Evolutionary conservation across 2,113 vertebrate genomes (phyloP).

Genomic region (Ciconia boyciana): DNA sequence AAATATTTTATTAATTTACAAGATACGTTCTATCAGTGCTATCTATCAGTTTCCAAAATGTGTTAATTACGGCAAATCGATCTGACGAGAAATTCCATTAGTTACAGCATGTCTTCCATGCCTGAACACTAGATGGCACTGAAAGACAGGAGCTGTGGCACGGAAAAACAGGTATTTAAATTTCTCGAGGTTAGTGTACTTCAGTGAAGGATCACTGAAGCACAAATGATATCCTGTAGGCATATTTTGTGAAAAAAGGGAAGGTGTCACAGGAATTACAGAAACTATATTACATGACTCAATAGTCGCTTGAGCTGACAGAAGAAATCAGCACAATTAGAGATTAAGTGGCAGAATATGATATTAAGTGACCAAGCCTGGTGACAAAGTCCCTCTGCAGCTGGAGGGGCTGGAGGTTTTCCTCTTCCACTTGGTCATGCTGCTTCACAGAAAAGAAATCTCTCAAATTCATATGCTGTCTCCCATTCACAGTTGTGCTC

Average conservation of each 20-base stretch:
- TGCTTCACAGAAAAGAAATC: neutral
- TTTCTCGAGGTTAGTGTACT: neutral
- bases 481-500: accelerated
- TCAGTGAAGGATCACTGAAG: neutral
- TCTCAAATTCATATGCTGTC: neutral
- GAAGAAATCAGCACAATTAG: neutral
- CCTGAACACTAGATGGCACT: slow-evolving; percentile 25
- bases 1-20: neutral
- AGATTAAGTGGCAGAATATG: neutral
- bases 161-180: neutral
- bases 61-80: neutral
- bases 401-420: neutral
- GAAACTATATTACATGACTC: neutral
- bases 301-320: neutral
- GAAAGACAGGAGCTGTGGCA: neutral
- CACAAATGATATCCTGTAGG: neutral
- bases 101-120: neutral
- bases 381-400: neutral
- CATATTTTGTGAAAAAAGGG: neutral
- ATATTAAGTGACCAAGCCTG: neutral
- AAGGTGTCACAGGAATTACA: neutral
- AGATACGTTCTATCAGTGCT: neutral
- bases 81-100: neutral
- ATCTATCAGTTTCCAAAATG: neutral
- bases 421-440: neutral